Percentiles rank a stretch among this genome's conserved stretches.
Evolutionary conservation across 2,888 invertebrate species (phyloP).

Genomic region (Ichneumoninae sp.): DNA sequence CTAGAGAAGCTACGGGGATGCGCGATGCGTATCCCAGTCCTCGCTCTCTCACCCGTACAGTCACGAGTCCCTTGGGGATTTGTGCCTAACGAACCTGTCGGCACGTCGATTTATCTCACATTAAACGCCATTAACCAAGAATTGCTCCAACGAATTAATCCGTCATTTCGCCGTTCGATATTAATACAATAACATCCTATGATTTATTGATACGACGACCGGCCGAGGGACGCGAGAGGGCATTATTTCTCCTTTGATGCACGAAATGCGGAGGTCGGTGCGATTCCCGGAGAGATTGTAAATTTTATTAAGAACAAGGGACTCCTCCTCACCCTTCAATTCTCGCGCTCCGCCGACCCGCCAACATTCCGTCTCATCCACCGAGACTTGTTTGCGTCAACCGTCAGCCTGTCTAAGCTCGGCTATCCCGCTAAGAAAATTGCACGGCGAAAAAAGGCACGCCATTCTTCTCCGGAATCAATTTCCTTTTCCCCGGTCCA

Average conservation of each 20-base stretch:
- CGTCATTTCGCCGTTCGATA: slow-evolving; percentile 53
- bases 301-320: slow-evolving; percentile 4
- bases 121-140: slow-evolving; percentile 61
- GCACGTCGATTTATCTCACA: slow-evolving; percentile 59
- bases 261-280: background rate
- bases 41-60: slow-evolving; percentile 43
- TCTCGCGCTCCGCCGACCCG: background rate
- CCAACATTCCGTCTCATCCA: background rate
- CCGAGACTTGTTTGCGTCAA: slow-evolving; percentile 39
- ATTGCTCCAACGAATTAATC: slow-evolving; percentile 58
- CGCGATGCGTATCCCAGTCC: slow-evolving; percentile 24
- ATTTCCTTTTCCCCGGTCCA: slow-evolving; percentile 4
- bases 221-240: background rate
- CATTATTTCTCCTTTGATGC: background rate
- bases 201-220: background rate
- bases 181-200: slow-evolving; percentile 30
- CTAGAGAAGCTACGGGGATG: slow-evolving; percentile 17
- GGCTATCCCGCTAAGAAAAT: slow-evolving; percentile 42
- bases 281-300: background rate
- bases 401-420: slow-evolving; percentile 16
- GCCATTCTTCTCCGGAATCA: background rate
- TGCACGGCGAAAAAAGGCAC: slow-evolving; percentile 32
- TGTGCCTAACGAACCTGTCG: slow-evolving; percentile 48
- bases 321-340: background rate
- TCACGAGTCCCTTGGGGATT: slow-evolving; percentile 53